phyloP scores from a whole-genome alignment of 2,888 invertebrate species.

The Pelosia muscerda region DNA sequence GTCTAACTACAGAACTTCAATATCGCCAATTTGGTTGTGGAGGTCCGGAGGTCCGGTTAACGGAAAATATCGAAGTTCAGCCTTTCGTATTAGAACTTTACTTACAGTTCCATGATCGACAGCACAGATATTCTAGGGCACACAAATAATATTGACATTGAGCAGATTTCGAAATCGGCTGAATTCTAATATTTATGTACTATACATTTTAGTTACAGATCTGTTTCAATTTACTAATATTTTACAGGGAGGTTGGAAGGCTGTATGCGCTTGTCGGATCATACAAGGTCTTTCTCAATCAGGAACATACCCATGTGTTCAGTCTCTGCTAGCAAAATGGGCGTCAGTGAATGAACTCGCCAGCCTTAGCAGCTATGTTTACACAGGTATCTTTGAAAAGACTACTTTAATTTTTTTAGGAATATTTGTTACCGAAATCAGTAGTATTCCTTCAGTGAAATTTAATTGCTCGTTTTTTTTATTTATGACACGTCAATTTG shows the following conservation, averaged over 20 bases:
- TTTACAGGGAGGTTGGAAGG: slow-evolving; percentile 82
- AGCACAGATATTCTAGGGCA: background rate
- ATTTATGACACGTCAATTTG: too few species aligned
- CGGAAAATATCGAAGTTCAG: too few species aligned
- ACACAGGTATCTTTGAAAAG: slow-evolving; percentile 64
- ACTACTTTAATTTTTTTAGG: too few species aligned
- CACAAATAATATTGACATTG: too few species aligned
- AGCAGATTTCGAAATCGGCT: too few species aligned
- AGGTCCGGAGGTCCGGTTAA: background rate
- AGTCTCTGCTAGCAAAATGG: slow-evolving; percentile 91
- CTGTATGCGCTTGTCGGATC: slow-evolving; percentile 89
- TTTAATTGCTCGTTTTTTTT: too few species aligned
- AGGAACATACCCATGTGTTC: slow-evolving; percentile 89
- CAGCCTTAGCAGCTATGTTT: slow-evolving; percentile 82
- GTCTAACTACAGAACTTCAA: too few species aligned
- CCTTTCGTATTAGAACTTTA: background rate
- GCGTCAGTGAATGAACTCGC: slow-evolving; percentile 87
- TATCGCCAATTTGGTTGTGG: background rate
- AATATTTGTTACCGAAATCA: too few species aligned
- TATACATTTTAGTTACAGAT: background rate
- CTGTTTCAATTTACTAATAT: background rate
- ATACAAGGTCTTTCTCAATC: slow-evolving; percentile 91
- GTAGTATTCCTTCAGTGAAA: too few species aligned
- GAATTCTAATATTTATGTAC: too few species aligned
- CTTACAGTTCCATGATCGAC: background rate